These are phyloP conservation scores for Yponomeuta cagnagella DNA, from an alignment of 2,888 invertebrate genomes.

Conservation along the genomic window DNA sequence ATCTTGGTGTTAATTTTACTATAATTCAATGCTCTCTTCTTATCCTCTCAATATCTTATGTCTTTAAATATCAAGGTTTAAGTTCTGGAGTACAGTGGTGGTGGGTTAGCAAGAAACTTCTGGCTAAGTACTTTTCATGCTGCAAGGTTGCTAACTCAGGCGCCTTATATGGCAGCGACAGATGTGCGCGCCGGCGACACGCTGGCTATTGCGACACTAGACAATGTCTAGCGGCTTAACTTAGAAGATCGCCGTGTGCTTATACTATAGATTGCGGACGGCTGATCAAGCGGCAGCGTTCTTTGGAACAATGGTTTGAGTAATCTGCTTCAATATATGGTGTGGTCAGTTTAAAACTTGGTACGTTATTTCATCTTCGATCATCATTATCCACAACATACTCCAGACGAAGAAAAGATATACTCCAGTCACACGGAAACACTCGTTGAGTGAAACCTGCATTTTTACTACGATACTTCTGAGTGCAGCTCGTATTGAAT, in stretches of 20 bases:
- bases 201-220: slow-evolving; percentile 31
- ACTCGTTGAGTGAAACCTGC: not conserved
- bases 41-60: too few species aligned
- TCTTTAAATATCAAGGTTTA: too few species aligned
- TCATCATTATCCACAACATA: too few species aligned
- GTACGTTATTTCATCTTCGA: too few species aligned
- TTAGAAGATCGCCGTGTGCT: not conserved
- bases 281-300: not conserved
- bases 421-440: not conserved
- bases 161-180: slow-evolving; percentile 33
- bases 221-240: slow-evolving; percentile 11
- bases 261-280: not conserved
- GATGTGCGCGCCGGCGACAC: slow-evolving; percentile 34
- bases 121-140: not conserved
- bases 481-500: not conserved
- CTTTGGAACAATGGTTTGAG: not conserved
- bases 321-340: not conserved
- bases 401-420: too few species aligned
- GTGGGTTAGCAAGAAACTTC: not conserved
- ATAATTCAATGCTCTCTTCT: too few species aligned
- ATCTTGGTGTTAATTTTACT: too few species aligned
- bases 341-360: too few species aligned
- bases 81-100: too few species aligned
- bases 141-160: slow-evolving; percentile 28
- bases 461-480: not conserved